These are phyloP conservation scores for Bombyx mori DNA, from an alignment of 1,140 invertebrate species.

Conservation along the genomic window DNA sequence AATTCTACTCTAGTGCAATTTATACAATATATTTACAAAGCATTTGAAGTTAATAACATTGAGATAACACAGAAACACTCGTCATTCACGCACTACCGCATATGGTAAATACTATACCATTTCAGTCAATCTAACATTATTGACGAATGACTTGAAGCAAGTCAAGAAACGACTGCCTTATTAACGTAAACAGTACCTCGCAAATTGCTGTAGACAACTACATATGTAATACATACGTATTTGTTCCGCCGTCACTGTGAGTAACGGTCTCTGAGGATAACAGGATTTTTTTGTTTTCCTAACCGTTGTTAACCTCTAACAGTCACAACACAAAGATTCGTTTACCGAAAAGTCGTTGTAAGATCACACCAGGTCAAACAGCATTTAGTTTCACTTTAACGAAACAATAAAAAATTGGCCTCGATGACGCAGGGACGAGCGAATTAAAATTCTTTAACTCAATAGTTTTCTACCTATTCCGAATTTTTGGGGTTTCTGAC, in stretches of 20 bases:
- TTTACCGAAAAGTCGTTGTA: conserved; percentile 1
- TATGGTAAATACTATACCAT: conserved; percentile 1
- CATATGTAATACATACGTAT: conserved; percentile 12
- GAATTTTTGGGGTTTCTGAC: neutral
- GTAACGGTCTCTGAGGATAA: conserved; percentile 7
- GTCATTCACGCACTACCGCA: too few species aligned
- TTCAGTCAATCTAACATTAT: conserved; percentile 14
- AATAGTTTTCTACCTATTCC: neutral
- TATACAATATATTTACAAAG: too few species aligned
- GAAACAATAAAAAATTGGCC: neutral
- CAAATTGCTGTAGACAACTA: neutral
- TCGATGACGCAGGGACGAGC: too few species aligned
- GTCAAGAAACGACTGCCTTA: conserved; percentile 9
- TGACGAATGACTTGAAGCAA: conserved; percentile 13
- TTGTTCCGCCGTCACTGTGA: conserved; percentile 17
- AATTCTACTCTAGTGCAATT: too few species aligned
- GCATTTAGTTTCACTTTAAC: conserved; percentile 2
- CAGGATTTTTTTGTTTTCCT: conserved; percentile 9
- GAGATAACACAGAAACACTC: too few species aligned
- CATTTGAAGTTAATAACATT: too few species aligned
- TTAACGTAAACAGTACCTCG: conserved; percentile 4
- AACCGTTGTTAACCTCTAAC: conserved; percentile 9
- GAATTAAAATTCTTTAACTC: too few species aligned
- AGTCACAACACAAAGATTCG: neutral
- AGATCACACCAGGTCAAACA: conserved; percentile 4